Conservation (phyloP, 1,140 invertebrate genomes). For the Pseudomyrmex dendroicus region DNA sequence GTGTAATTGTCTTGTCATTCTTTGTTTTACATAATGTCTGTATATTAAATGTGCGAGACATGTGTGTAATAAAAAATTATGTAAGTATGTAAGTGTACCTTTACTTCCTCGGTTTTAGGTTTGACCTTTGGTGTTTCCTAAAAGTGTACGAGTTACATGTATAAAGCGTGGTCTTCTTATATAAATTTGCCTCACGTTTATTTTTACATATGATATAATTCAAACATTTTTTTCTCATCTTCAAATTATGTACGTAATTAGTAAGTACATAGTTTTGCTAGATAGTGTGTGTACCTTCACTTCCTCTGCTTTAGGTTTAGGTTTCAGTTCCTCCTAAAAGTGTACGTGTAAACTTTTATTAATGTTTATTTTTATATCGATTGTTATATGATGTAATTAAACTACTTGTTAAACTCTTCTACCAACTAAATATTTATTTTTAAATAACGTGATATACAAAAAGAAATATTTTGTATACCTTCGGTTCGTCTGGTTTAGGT, state of each 20-base stretch:
- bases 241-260: not conserved
- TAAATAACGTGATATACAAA: not conserved
- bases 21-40: no score
- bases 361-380: not conserved
- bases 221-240: not conserved
- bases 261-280: not conserved
- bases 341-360: conserved; percentile 10
- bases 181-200: not conserved
- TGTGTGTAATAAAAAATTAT: conserved; percentile 7
- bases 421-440: not conserved
- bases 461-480: conserved; percentile 69
- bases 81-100: conserved; percentile 74
- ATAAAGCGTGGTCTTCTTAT: not conserved
- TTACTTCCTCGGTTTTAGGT: conserved; percentile 71
- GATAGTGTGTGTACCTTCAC: conserved; percentile 69
- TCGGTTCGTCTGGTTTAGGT: conserved; percentile 70
- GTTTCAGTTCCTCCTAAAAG: conserved; percentile 69
- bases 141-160: conserved; percentile 25
- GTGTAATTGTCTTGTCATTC: no score
- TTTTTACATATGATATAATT: not conserved
- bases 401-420: not conserved
- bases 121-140: conserved; percentile 36
- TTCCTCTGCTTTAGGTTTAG: conserved; percentile 57
- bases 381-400: not conserved
- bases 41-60: not conserved